These are phyloP conservation scores for Euplagia quadripunctaria DNA, from an alignment of 2,888 invertebrate species.

Conservation along the genomic window DNA sequence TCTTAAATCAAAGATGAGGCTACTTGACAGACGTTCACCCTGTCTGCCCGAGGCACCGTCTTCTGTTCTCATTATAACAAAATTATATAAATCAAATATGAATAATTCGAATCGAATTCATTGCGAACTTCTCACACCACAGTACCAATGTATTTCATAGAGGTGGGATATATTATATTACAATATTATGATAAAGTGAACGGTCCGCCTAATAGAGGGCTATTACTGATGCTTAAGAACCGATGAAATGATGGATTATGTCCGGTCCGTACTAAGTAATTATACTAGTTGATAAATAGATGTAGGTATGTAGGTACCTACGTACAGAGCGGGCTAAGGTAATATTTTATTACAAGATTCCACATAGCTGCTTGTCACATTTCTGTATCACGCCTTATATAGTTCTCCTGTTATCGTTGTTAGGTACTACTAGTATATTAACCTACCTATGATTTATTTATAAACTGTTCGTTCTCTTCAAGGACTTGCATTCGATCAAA, in stretches of 20 bases:
- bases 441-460: conserved; percentile 8
- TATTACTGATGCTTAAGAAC: not conserved
- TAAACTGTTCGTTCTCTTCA: conserved; percentile 14
- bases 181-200: not conserved
- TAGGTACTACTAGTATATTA: not conserved
- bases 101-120: too few relatives aligned
- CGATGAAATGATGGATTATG: not conserved
- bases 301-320: not conserved
- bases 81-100: too few relatives aligned
- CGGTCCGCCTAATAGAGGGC: not conserved
- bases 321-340: not conserved
- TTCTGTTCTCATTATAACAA: too few relatives aligned
- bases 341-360: not conserved
- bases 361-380: not conserved
- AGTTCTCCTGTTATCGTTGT: conserved; percentile 1
- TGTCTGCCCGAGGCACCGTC: too few relatives aligned
- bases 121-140: too few relatives aligned
- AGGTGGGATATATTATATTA: too few relatives aligned
- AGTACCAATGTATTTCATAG: too few relatives aligned
- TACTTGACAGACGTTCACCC: too few relatives aligned
- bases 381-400: not conserved
- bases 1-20: too few relatives aligned
- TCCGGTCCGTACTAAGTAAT: not conserved
- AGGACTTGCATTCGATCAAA: conserved; percentile 19
- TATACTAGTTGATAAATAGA: not conserved